Base-by-base conservation (phyloP, 2,113 vertebrate genomes). In the Corythornis vintsioides region DNA sequence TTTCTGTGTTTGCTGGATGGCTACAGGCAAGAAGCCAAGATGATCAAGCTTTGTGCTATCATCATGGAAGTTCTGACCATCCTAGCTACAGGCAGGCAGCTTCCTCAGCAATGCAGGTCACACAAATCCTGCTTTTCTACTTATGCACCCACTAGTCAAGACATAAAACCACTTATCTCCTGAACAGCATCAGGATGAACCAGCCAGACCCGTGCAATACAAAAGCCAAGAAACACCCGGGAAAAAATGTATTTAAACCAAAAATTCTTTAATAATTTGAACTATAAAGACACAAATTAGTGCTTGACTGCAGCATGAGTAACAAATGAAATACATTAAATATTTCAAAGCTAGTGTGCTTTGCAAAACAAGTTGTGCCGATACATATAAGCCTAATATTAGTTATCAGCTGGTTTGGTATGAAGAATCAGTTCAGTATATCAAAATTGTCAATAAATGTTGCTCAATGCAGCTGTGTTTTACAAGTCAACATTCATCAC, bases 201-300 rank as follows among this genome's bases (percentile, higher is more conserved):
- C 5, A 1, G 9, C 28, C 63, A 79, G 55, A 74, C 33, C 77
- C 6, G 4, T 10, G 63, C 35, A 82, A 67, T n/a, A 35, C 50
- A 83, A 52, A 38, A 69, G 9, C 17, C 70, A 88, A 87, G 45
- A 88, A 92, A 75, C 33, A 90, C 63, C 35, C 45, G 47, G 33
- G 50, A 52, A 35, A 35, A 76, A 89, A n/a, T 72, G 66, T 97
- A 96, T 79, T 96, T 83, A 80, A 65, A 95, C 96, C 86, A 64
- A 89, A 56, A 85, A 61, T 70, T 80, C 77, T 97, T 97, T 97
- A 97, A 96, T 97, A 88, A 64, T 94, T 95, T 86, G 42, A 88
- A 86, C 66, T 93, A 87, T 57, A 95, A 91, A 96, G 83, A 97
- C 83, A 90, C 79, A 78, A 83, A 87, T 95, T 92, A 97, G 90